phyloP scores from a whole-genome alignment of 2,797 vertebrate species.

The Betta splendens region DNA sequence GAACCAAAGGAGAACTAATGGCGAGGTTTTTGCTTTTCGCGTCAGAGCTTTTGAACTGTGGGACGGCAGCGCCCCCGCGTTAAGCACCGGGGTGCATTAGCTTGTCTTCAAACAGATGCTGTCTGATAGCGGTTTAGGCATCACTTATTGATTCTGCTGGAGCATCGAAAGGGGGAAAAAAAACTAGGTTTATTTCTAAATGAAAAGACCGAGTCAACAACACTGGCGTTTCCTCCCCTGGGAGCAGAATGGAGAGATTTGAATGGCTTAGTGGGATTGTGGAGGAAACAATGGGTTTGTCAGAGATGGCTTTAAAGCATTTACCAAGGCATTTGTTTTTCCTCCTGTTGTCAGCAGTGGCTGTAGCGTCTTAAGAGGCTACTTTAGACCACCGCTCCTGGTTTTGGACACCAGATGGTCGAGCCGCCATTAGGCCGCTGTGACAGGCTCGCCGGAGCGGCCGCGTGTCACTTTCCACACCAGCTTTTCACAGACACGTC shows the following conservation, averaged over 20 bases:
- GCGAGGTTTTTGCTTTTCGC: conserved; percentile 35
- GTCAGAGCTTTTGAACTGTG: conserved; percentile 48
- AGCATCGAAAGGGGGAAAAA: conserved; percentile 9
- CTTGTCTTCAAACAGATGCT: conserved; percentile 36
- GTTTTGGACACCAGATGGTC: conserved; percentile 59
- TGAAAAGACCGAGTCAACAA: conserved; percentile 28
- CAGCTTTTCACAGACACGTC: conserved; percentile 45
- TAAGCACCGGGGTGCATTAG: conserved; percentile 8
- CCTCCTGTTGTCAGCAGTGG: conserved; percentile 31
- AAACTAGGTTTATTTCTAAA: conserved; percentile 30
- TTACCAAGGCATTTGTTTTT: conserved; percentile 41
- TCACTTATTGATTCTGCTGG: conserved; percentile 8
- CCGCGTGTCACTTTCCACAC: conserved; percentile 44
- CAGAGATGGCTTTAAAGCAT: conserved; percentile 34
- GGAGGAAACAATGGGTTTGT: conserved; percentile 50
- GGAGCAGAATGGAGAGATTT: conserved; percentile 50
- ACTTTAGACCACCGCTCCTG: conserved; percentile 24
- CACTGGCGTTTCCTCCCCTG: conserved; percentile 18
- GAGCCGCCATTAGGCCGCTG: conserved; percentile 33
- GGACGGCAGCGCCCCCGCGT: conserved; percentile 35
- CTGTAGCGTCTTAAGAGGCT: conserved; percentile 33
- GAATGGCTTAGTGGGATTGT: conserved; percentile 45
- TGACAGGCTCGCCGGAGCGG: conserved; percentile 34
- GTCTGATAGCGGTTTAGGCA: conserved; percentile 31
- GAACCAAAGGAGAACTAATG: conserved; percentile 46